phyloP scores from a whole-genome alignment of 2,797 vertebrate species.

The Mastacembelus armatus region DNA sequence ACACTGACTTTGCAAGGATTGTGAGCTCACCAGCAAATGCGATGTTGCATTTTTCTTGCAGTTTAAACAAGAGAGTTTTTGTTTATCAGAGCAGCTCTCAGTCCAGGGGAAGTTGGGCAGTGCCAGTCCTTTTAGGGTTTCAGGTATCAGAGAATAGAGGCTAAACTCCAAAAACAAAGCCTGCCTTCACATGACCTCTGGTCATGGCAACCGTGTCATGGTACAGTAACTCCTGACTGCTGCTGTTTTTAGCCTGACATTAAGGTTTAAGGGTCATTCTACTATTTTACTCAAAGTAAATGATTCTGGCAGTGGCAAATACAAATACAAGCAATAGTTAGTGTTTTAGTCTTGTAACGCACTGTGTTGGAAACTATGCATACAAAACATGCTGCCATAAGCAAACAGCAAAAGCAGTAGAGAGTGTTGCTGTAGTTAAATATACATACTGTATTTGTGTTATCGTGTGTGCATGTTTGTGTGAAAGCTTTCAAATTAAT shows the following conservation, averaged over 20 bases:
- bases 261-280: neutral
- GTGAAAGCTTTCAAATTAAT: too few species aligned
- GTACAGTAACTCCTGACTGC: neutral
- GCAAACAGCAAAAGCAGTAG: too few species aligned
- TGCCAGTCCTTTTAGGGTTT: conserved; percentile 24
- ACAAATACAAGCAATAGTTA: too few species aligned
- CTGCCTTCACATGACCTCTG: neutral
- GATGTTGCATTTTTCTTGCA: too few species aligned
- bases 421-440: too few species aligned
- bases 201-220: neutral
- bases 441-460: too few species aligned
- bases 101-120: neutral
- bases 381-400: too few species aligned
- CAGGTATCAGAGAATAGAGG: conserved; percentile 24
- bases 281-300: neutral
- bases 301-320: neutral
- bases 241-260: conserved; percentile 4
- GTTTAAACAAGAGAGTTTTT: conserved; percentile 36
- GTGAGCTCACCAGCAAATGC: too few species aligned
- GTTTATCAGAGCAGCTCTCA: neutral
- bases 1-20: too few species aligned
- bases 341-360: too few species aligned
- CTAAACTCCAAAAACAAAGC: conserved; percentile 12
- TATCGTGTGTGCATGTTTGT: too few species aligned
- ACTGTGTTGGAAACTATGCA: too few species aligned